phyloP scores from a whole-genome alignment of 2,888 invertebrate genomes.

The Chloromyia formosa region DNA sequence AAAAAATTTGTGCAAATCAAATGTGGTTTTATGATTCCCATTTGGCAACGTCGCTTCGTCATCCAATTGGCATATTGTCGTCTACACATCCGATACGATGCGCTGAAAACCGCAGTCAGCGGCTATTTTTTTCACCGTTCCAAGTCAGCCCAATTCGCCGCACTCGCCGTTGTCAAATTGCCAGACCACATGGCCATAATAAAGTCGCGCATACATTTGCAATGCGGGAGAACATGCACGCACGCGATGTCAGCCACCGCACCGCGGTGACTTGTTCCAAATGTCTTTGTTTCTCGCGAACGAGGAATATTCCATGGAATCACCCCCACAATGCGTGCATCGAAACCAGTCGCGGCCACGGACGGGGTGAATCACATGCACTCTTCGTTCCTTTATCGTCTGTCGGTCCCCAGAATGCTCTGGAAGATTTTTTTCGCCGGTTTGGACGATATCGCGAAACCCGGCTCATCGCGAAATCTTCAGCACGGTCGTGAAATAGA shows the following conservation, averaged over 20 bases:
- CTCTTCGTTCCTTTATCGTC: too few relatives aligned
- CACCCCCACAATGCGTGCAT: slow-evolving; percentile 21
- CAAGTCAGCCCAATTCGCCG: slow-evolving; percentile 19
- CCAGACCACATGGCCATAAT: slow-evolving; percentile 29
- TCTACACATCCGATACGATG: neutral
- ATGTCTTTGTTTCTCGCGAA: slow-evolving; percentile 5
- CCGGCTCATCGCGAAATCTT: neutral
- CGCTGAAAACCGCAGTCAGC: slow-evolving; percentile 29
- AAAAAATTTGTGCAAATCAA: neutral
- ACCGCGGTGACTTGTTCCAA: neutral
- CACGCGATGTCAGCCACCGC: neutral
- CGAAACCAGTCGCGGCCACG: neutral
- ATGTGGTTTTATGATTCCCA: neutral
- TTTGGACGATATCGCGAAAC: neutral
- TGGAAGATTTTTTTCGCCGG: neutral
- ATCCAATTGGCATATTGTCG: neutral
- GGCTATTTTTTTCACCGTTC: slow-evolving; percentile 16
- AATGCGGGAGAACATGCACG: neutral
- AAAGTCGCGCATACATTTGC: slow-evolving; percentile 27
- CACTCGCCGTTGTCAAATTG: slow-evolving; percentile 3
- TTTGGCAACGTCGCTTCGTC: slow-evolving; percentile 8
- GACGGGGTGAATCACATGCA: neutral
- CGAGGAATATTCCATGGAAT: slow-evolving; percentile 13
- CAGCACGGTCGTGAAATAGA: too few relatives aligned
- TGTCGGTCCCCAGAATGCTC: too few relatives aligned